phyloP scores from a whole-genome alignment of 2,797 vertebrate species.

The Mionectes olivaceus region DNA sequence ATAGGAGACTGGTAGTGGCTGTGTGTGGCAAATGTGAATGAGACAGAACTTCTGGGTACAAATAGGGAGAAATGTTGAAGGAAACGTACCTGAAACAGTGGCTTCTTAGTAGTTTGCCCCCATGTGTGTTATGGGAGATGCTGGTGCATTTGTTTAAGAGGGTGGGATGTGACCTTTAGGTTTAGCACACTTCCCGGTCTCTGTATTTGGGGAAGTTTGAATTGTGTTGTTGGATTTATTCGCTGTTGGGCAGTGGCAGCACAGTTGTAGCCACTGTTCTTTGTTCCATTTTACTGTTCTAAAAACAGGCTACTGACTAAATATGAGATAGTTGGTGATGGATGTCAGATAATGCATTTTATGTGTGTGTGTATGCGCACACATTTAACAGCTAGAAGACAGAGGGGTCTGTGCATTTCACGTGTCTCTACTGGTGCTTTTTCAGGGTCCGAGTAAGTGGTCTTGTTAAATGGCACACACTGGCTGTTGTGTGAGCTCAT shows the following conservation, averaged over 20 bases:
- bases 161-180: neutral
- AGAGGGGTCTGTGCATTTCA: neutral
- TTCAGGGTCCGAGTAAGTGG: neutral
- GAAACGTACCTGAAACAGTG: neutral
- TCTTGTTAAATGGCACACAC: neutral
- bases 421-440: neutral
- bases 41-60: neutral
- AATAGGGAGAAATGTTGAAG: rapidly evolving
- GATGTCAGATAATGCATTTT: neutral
- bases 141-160: neutral
- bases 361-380: rapidly evolving
- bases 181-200: neutral
- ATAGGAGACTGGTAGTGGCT: neutral
- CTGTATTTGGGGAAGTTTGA: neutral
- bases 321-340: neutral
- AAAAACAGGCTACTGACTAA: neutral
- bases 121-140: neutral
- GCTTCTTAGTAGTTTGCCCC: neutral
- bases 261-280: neutral
- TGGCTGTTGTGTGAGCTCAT: neutral
- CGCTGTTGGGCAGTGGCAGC: neutral
- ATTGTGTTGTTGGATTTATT: neutral
- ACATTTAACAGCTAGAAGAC: neutral
- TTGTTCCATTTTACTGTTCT: neutral
- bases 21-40: neutral